These are phyloP conservation scores for Melanotaenia nigrans DNA, from an alignment of 2,797 vertebrate species.

Conservation along the genomic window DNA sequence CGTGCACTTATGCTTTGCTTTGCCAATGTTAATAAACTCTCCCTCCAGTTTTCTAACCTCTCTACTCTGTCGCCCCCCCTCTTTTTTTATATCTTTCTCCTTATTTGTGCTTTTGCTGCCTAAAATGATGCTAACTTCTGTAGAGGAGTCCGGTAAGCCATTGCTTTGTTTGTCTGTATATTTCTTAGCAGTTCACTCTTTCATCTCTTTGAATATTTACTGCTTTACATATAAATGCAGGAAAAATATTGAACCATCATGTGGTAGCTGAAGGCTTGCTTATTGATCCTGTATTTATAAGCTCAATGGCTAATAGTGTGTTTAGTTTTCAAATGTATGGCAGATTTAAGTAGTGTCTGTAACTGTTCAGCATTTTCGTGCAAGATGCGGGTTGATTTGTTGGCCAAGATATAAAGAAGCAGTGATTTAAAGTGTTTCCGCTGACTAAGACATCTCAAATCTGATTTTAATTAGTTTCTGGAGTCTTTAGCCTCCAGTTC, in stretches of 20 bases:
- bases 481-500: constrained; percentile 29
- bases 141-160: constrained; percentile 98
- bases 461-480: constrained; percentile 65
- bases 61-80: neutral
- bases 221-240: neutral
- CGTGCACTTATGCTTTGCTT: constrained; percentile 21
- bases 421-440: constrained; percentile 49
- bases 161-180: constrained; percentile 33
- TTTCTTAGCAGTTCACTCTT: neutral
- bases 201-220: neutral
- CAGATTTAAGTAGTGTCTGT: constrained; percentile 19
- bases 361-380: constrained; percentile 11
- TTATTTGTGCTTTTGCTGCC: constrained; percentile 50
- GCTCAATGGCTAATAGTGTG: neutral
- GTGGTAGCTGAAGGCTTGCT: neutral
- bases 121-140: constrained; percentile 79
- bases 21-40: constrained; percentile 9
- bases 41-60: constrained; percentile 19
- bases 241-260: constrained; percentile 1
- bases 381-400: constrained; percentile 19
- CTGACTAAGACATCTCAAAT: constrained; percentile 51
- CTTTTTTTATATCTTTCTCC: constrained; percentile 19
- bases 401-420: constrained; percentile 16
- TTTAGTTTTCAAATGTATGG: neutral
- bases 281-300: neutral